phyloP scores from a whole-genome alignment of 1,140 invertebrate genomes.

The Macrosteles quadrilineatus region DNA sequence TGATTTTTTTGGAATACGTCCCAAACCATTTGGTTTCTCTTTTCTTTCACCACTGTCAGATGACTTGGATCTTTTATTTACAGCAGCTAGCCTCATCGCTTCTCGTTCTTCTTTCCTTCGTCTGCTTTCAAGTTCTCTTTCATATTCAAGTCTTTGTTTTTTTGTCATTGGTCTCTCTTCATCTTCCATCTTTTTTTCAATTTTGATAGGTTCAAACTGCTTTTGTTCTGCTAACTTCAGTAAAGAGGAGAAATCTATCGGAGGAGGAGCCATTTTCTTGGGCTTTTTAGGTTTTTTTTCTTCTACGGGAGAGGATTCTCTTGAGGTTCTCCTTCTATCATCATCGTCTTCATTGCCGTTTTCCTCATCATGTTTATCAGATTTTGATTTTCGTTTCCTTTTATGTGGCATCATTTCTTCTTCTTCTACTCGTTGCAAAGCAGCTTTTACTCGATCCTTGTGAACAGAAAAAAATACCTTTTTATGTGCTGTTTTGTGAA shows the following conservation, averaged over 20 bases:
- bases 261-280: slow-evolving; percentile 63
- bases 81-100: slow-evolving; percentile 39
- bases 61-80: slow-evolving; percentile 22
- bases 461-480: slow-evolving; percentile 31
- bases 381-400: slow-evolving; percentile 60
- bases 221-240: slow-evolving; percentile 81
- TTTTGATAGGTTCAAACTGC: slow-evolving; percentile 72
- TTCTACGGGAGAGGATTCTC: slow-evolving; percentile 39
- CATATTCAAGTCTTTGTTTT: slow-evolving; percentile 72
- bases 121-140: slow-evolving; percentile 58
- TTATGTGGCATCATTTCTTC: slow-evolving; percentile 69
- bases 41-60: slow-evolving; percentile 4
- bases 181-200: slow-evolving; percentile 60
- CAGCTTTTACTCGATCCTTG: slow-evolving; percentile 69
- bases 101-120: slow-evolving; percentile 48
- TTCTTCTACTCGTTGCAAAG: slow-evolving; percentile 68
- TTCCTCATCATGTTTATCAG: slow-evolving; percentile 39
- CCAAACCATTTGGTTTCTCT: slow-evolving; percentile 1
- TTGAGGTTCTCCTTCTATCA: slow-evolving; percentile 14
- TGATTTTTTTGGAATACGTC: slow-evolving; percentile 15
- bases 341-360: slow-evolving; percentile 42
- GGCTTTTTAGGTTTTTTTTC: slow-evolving; percentile 54
- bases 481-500: too few species aligned
- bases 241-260: slow-evolving; percentile 71
- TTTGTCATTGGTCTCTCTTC: slow-evolving; percentile 69